These are phyloP conservation scores for Drosophila algonquin DNA, from an alignment of 2,888 invertebrate genomes.

Conservation along the genomic window DNA sequence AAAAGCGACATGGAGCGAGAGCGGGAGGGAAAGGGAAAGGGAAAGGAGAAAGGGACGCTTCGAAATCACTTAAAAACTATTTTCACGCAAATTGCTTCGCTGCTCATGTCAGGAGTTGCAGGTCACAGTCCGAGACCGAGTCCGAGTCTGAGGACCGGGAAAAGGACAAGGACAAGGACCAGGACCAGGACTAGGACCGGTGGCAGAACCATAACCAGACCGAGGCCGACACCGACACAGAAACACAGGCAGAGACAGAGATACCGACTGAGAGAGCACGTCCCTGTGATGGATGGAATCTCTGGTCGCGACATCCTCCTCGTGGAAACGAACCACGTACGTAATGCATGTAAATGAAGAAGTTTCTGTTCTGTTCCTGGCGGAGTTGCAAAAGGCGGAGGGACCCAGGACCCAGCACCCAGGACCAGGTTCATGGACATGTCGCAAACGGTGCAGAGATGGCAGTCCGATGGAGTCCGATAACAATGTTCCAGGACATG, in stretches of 20 bases:
- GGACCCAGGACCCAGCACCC: no score
- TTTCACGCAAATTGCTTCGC: conserved; percentile 66
- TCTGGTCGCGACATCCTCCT: conserved; percentile 44
- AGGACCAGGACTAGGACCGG: not conserved
- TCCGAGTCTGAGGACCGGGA: not conserved
- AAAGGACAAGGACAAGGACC: not conserved
- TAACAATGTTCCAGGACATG: conserved; percentile 53
- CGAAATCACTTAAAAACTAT: conserved; percentile 69
- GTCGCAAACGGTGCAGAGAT: not conserved
- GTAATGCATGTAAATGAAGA: conserved; percentile 77
- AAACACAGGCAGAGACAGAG: not conserved
- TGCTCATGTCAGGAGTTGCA: conserved; percentile 11
- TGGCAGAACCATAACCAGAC: not conserved
- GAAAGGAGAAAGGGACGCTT: not conserved
- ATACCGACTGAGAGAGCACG: conserved; percentile 47
- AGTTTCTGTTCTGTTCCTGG: conserved; percentile 42
- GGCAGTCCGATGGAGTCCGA: conserved; percentile 10
- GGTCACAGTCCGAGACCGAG: not conserved
- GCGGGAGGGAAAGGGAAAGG: conserved; percentile 6
- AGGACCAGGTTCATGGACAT: no score
- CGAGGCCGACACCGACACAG: not conserved
- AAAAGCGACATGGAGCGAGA: not conserved
- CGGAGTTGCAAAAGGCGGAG: no score
- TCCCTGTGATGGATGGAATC: conserved; percentile 70
- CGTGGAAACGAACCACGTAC: conserved; percentile 57